Base-by-base conservation (phyloP, 2,113 vertebrate species). In the Lophius piscatorius region DNA sequence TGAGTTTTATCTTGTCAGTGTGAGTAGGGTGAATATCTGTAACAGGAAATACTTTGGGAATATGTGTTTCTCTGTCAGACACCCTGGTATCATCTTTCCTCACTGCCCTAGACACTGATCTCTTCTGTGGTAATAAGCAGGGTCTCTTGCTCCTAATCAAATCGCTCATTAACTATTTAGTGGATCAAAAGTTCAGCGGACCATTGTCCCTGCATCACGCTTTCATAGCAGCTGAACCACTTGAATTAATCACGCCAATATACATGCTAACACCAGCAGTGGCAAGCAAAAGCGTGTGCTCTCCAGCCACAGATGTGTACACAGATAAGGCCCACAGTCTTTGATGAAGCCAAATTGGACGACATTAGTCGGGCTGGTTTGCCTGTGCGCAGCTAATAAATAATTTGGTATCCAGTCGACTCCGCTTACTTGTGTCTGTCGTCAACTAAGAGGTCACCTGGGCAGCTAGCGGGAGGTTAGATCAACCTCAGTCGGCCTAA, bases 141-240 rank as follows among this genome's bases (percentile, higher is more conserved):
- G 51, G 45, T 18, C 57, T 76, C 77, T 80, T 79, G 57, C 56
- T 78, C 65, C 82, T 81, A 84, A 87, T 88, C 84, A 81, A 82
- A 78, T 83, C 75, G 49, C 76, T 80, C 72, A 86, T 89, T 68
- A 87, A 87, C 74, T 80, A 86, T 86, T 83, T 74, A 87, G 38
- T 46, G 52, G 73, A 83, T 77, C 77, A 81, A 77, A 85, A 77
- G 80, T 81, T 88, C 76, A 76, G 16, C 24, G 24, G 46, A 72
- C 82, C 70, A 56, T 82, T 74, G 76, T 65, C 57, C 44, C 68
- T 47, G 55, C 38, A 33, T 54, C 42, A 52, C 75, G 45, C 38
- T 21, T 62, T 48, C 42, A 50, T 33, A 6, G 26, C 40, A 39
- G 51, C 4, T 46, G 47, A 63, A 69, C 49, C 67, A 62, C 58